These are phyloP conservation scores for Apomyelois bistriatella DNA, from an alignment of 2,888 invertebrate species.

Conservation along the genomic window DNA sequence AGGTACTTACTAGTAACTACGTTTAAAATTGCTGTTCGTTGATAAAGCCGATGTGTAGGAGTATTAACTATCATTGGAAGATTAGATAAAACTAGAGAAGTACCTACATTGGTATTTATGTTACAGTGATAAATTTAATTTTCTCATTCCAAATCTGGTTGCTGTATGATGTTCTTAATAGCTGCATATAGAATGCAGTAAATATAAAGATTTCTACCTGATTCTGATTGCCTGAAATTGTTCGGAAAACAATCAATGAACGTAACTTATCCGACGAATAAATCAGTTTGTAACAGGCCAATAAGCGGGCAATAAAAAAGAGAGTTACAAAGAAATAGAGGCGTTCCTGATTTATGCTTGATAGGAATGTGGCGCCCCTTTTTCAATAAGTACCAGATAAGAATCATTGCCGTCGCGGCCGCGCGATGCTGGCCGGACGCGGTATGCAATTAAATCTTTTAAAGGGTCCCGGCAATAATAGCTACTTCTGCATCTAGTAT, in stretches of 20 bases:
- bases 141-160: too few relatives aligned
- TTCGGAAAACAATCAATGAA: neutral
- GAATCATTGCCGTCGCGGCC: constrained; percentile 59
- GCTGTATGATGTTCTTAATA: too few relatives aligned
- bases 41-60: too few relatives aligned
- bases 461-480: neutral
- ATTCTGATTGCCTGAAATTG: neutral
- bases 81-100: too few relatives aligned
- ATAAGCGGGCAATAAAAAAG: constrained; percentile 70
- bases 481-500: too few relatives aligned
- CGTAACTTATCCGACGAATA: constrained; percentile 4
- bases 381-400: constrained; percentile 74
- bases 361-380: constrained; percentile 61
- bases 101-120: too few relatives aligned
- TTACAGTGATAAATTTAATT: too few relatives aligned
- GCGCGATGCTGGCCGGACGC: constrained; percentile 37
- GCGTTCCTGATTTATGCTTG: constrained; percentile 66
- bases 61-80: too few relatives aligned
- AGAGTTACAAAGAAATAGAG: constrained; percentile 56
- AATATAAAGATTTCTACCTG: neutral
- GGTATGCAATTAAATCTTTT: constrained; percentile 64
- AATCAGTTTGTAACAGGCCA: constrained; percentile 51
- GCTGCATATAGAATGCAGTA: neutral
- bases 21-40: too few relatives aligned
- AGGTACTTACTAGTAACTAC: too few relatives aligned